These are phyloP conservation scores for Amphipoea lucens DNA, from an alignment of 2,888 invertebrate species.

Conservation along the genomic window DNA sequence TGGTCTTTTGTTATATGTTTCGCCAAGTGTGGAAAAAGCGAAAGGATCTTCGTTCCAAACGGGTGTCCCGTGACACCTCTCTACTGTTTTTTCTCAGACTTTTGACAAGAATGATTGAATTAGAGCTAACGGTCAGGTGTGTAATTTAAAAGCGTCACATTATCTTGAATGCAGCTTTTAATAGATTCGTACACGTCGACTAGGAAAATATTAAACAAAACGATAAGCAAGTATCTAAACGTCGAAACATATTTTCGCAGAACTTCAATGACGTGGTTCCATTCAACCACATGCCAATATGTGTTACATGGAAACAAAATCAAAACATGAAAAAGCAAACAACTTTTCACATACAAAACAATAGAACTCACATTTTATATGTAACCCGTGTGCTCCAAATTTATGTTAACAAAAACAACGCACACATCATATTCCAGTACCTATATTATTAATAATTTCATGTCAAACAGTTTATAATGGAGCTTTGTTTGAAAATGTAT, in stretches of 20 bases:
- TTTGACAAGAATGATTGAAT: not conserved
- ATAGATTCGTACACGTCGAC: not conserved
- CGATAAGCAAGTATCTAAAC: not conserved
- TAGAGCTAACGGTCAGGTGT: not conserved
- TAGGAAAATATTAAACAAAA: not conserved
- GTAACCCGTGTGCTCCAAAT: conserved; percentile 25
- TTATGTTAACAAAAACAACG: conserved; percentile 13
- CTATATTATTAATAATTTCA: conserved; percentile 24
- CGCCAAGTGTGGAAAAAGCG: not conserved
- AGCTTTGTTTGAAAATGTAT: conserved; percentile 21
- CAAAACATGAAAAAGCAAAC: conserved; percentile 8
- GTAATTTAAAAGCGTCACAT: not conserved
- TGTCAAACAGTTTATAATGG: conserved; percentile 36
- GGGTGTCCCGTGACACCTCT: not conserved
- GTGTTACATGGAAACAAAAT: conserved; percentile 23
- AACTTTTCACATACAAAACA: conserved; percentile 14
- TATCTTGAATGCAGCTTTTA: not conserved
- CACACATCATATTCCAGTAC: conserved; percentile 9
- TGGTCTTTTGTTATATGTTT: not conserved
- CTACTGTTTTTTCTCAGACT: not conserved
- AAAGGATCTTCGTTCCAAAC: not conserved
- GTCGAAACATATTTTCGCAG: not conserved
- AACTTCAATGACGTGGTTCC: conserved; percentile 15
- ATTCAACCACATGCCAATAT: conserved; percentile 29
- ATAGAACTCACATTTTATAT: conserved; percentile 14